These are phyloP conservation scores for Psilopsiagon aurifrons DNA, from an alignment of 2,113 vertebrate genomes.

Conservation along the genomic window DNA sequence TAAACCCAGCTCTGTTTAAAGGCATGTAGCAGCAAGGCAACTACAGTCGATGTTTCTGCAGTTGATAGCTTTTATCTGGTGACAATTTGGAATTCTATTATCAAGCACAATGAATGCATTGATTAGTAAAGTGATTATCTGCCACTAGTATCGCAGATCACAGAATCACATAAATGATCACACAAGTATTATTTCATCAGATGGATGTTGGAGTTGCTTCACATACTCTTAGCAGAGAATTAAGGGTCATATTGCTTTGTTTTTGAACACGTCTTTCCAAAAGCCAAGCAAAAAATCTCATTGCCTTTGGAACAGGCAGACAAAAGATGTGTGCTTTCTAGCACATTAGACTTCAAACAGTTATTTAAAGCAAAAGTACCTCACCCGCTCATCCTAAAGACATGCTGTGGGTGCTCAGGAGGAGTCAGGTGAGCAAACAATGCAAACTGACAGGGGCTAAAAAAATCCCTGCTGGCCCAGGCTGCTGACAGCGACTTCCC, in stretches of 20 bases:
- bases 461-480: background rate
- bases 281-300: background rate
- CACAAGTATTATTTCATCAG: background rate
- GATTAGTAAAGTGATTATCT: background rate
- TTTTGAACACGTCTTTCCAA: background rate
- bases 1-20: background rate
- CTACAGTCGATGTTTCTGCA: background rate
- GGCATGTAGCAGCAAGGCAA: background rate
- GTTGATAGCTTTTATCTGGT: background rate
- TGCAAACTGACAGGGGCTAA: background rate
- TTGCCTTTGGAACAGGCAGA: background rate
- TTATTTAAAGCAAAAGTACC: background rate
- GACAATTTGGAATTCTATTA: background rate
- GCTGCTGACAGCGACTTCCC: background rate
- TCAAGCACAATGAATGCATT: background rate
- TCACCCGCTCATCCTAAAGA: rapidly evolving
- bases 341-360: background rate
- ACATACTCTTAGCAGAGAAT: background rate
- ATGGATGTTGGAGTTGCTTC: background rate
- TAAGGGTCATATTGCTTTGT: background rate
- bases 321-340: background rate
- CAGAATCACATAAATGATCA: background rate
- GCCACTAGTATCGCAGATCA: background rate
- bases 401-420: rapidly evolving
- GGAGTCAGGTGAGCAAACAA: background rate